Base-by-base conservation (phyloP, 2,797 vertebrate genomes). In the Tinamus major region DNA sequence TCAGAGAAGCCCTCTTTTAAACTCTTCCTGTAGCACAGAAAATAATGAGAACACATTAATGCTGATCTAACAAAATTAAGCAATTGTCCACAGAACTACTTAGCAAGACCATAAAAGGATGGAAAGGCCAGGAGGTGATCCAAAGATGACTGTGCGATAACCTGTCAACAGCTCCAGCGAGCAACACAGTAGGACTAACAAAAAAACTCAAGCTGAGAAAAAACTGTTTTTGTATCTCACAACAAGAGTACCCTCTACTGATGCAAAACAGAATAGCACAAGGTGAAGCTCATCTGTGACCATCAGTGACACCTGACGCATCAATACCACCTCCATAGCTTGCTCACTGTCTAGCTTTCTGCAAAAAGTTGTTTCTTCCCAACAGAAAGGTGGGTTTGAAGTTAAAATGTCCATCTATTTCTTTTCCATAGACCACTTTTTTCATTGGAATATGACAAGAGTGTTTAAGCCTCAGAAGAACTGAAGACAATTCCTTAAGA, bases 201-300 rank as follows among this genome's bases (percentile, higher is more conserved):
- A n/a, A 64, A n/a, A 21, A 67, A 24, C 55, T 56, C 55, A 56
- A 19, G 18, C 55, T n/a, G 55, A 49, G 81, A 84, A 89, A 89
- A 68, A 27, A 6, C 1, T 53, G 1, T 1, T 13, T 46, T 80
- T 79, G 33, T 55, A 56, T 88, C 86, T 94, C 68, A 63, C 64
- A 83, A 18, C 95, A 96, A 96, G 76, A 96, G 88, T 91, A 94
- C 96, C 96, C 95, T 96, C 96, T 97, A 64, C 87, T 79, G 96
- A 83, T 58, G 68, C 10, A 79, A 74, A 71, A 65, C 59, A 56
- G 92, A 85, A 93, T 23, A 93, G 87, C 96, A 62, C 1, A 67
- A 74, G 29, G 31, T 14, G 42, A 93, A 68, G 41, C 41, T 39
- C 67, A 63, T 67, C 59, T 29, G 62, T 31, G 72, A 79, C 62